Base-by-base conservation (phyloP, 1,140 invertebrate species). In the Pseudomyrmex sp. region DNA sequence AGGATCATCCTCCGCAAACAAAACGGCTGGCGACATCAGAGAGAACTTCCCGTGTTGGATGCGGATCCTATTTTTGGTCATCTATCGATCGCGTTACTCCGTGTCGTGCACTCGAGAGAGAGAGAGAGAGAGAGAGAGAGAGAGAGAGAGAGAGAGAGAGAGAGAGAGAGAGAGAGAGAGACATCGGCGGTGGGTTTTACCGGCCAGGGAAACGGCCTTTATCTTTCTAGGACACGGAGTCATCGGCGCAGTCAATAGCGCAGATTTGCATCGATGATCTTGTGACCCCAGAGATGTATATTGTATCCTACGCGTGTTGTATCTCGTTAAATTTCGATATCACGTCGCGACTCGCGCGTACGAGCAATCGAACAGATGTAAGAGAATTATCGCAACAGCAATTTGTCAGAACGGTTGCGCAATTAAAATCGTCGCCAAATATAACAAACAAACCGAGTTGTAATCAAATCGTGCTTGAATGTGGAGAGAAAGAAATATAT, bases 151-250 rank as follows among this genome's bases (percentile, higher is more conserved):
- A 35, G 5, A 86, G 54, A 80, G 87, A 35, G 35, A 35, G 35
- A 35, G 5, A 35, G 35, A 35, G 5, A 35, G 35, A 35, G 35
- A 35, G 35, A 35, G 35, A 35, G 5, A 86, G 54, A 80, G 68
- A n/a, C n/a, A n/a, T n/a, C n/a, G 46, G 54, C 52, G 56, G 54
- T 23, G 84, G 5, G 5, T 35, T 35, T 85, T 85, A 66, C 74
- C 87, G 83, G 73, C 59, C 83, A 68, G 87, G 85, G 75, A 88
- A 35, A 89, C 66, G 84, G 88, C 66, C 88, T 86, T 89, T 89
- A 89, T 89, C 88, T 89, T 89, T 89, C 82, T 89, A 76, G 88
- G 88, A 88, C 88, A 86, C 87, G 61, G 46, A 89, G 88, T 89
- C 88, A 89, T 89, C 87, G 87, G 88, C 50, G 87, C 82, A 84